Evolutionary conservation across 2,113 vertebrate genomes (phyloP).

Genomic region (Perognathus longimembris): DNA sequence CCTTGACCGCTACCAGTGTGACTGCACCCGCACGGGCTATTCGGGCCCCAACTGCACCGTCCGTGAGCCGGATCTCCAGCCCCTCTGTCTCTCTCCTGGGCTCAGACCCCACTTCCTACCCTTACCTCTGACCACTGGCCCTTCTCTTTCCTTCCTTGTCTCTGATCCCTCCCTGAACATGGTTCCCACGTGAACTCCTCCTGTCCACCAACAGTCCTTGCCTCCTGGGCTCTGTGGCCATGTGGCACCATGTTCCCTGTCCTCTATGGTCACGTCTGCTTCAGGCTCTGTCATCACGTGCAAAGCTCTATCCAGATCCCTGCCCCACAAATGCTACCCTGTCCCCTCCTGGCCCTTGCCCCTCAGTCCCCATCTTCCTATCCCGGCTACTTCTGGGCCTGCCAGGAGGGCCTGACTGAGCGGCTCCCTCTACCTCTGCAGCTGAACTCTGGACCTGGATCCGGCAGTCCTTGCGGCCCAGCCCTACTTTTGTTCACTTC

Average conservation of each 20-base stretch:
- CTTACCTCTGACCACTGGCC: background rate
- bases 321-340: background rate
- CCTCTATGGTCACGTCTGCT: background rate
- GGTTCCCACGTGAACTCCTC: background rate
- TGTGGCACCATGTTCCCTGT: background rate
- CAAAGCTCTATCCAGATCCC: background rate
- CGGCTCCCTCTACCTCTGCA: slow-evolving; percentile 67
- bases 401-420: background rate
- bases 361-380: background rate
- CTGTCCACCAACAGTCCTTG: background rate
- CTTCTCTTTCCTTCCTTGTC: background rate
- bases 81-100: background rate
- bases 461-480: slow-evolving; percentile 88
- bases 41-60: slow-evolving; percentile 92
- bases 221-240: background rate
- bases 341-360: background rate
- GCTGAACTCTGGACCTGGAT: slow-evolving; percentile 93
- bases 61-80: slow-evolving; percentile 88
- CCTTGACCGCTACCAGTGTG: slow-evolving; percentile 89
- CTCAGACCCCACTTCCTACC: background rate
- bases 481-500: slow-evolving; percentile 88
- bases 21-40: slow-evolving; percentile 95
- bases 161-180: background rate
- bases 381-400: background rate
- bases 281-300: background rate